A percentile compares a stretch with the other conserved stretches of the same genome.
phyloP scores from a whole-genome alignment of 2,888 invertebrate species.

The Cordilura impudica region DNA sequence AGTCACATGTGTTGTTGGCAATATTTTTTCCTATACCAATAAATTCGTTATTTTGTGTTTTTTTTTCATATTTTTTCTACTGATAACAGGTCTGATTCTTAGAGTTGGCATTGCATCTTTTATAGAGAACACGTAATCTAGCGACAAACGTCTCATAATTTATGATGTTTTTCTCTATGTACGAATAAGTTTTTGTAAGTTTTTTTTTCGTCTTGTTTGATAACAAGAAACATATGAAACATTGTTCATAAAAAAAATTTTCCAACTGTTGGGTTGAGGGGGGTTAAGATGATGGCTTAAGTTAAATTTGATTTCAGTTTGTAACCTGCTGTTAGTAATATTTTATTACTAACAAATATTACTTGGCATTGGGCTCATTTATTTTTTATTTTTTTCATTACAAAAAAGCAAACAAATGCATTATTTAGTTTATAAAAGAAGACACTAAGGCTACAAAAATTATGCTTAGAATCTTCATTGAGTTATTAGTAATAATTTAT shows the following conservation, averaged over 20 bases:
- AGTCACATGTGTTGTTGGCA: conserved; percentile 58
- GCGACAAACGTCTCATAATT: conserved; percentile 57
- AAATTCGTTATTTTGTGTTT: conserved; percentile 32
- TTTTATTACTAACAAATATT: conserved; percentile 39
- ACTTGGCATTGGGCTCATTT: conserved; percentile 39
- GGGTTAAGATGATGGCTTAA: conserved; percentile 44
- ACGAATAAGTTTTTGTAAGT: conserved; percentile 14
- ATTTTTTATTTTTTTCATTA: not conserved
- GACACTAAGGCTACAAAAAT: too few relatives aligned
- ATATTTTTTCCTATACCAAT: conserved; percentile 29
- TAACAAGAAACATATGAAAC: conserved; percentile 44
- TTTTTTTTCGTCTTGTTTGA: conserved; percentile 3
- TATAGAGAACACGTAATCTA: conserved; percentile 51
- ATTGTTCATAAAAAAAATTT: conserved; percentile 29
- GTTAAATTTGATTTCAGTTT: conserved; percentile 46
- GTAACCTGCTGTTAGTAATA: conserved; percentile 54
- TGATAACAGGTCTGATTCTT: conserved; percentile 22
- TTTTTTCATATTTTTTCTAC: conserved; percentile 29
- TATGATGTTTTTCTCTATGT: conserved; percentile 43
- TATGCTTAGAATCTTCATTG: too few relatives aligned
- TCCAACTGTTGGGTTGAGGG: conserved; percentile 31
- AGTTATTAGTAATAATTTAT: too few relatives aligned
- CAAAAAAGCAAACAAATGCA: too few relatives aligned
- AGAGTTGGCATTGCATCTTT: conserved; percentile 32
- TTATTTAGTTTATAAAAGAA: too few relatives aligned